Percentiles rank a stretch among this genome's conserved stretches.
Conservation (phyloP, 2,797 vertebrate species). For the Siniperca obscura region DNA sequence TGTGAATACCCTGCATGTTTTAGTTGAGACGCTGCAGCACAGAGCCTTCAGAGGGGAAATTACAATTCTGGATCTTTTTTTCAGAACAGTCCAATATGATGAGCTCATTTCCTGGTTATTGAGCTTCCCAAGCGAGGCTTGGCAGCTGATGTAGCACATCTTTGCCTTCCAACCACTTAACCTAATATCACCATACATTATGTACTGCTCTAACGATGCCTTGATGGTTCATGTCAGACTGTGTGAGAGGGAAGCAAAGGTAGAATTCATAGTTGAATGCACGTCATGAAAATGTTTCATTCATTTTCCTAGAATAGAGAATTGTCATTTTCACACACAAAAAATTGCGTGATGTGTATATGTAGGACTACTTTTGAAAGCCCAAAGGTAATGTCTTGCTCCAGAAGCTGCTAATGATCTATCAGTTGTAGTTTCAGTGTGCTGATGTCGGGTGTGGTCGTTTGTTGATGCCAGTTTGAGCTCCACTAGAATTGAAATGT, state of each 20-base stretch:
- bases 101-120: slow-evolving; percentile 74
- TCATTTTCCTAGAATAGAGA: neutral
- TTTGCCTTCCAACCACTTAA: slow-evolving; percentile 63
- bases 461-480: slow-evolving; percentile 53
- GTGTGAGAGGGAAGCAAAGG: slow-evolving; percentile 6
- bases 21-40: slow-evolving; percentile 7
- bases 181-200: slow-evolving; percentile 77
- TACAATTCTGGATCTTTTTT: slow-evolving; percentile 7
- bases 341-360: neutral
- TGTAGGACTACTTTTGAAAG: slow-evolving; percentile 18
- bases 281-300: slow-evolving; percentile 9
- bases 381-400: neutral
- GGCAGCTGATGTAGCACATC: slow-evolving; percentile 62
- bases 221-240: slow-evolving; percentile 26
- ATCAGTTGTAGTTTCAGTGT: slow-evolving; percentile 13
- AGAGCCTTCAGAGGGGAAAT: slow-evolving; percentile 27
- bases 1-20: slow-evolving; percentile 21
- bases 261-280: slow-evolving; percentile 6
- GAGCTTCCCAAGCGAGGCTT: slow-evolving; percentile 49
- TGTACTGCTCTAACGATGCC: slow-evolving; percentile 42
- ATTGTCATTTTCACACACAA: neutral
- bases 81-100: slow-evolving; percentile 45
- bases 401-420: slow-evolving; percentile 15
- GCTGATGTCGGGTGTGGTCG: slow-evolving; percentile 28
- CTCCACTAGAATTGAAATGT: slow-evolving; percentile 36